Base-by-base conservation (phyloP, 2,797 vertebrate genomes). In the Mus minutoides region DNA sequence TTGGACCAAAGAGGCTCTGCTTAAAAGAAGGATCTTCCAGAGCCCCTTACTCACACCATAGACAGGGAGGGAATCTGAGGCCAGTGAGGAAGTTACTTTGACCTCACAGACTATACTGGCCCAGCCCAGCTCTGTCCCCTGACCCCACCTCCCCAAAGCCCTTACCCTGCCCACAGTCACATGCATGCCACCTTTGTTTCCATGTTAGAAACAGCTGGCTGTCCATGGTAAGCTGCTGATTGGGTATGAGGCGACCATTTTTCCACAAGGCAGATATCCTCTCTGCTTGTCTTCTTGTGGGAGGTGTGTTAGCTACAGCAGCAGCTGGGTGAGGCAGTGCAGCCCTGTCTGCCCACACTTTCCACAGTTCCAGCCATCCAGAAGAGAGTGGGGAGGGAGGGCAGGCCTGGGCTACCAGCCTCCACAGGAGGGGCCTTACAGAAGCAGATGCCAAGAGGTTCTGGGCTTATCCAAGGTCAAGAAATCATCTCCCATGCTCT, bases 271-370 rank as follows among this genome's bases (percentile, higher is more conserved):
- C 14, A 88, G 91, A 97, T 97, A 98, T 98, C 67, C 98, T 94
- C 91, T 90, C 31, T 34, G 4, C 82, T 97, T 40, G 94, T 97
- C 93, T 12, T 64, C 37, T 37, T 17, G 40, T 71, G 26, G 79
- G 84, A 97, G 94, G 96, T 95, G 92, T 96, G 17, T 78, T 91
- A 97, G 92, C 94, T 40, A 56, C 97, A 98, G 94, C 96, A 98
- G 90, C 77, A 75, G 82, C 16, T 94, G 92, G 96, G 71, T 77
- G n/a, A 8, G 29, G 40, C 60, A 71, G 73, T 0, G 0, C 52
- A 52, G 62, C 60, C 37, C 78, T 69, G 78, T 40, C 92, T 88
- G 56, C 67, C 95, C 58, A 26, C 19, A 7, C 9, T 37, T n/a
- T n/a, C 52, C 14, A 34, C 19, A 90, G 58, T 26, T 37, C 29